These are phyloP conservation scores for Chamaetylas fuelleborni DNA, from an alignment of 2,113 vertebrate species.

Conservation along the genomic window DNA sequence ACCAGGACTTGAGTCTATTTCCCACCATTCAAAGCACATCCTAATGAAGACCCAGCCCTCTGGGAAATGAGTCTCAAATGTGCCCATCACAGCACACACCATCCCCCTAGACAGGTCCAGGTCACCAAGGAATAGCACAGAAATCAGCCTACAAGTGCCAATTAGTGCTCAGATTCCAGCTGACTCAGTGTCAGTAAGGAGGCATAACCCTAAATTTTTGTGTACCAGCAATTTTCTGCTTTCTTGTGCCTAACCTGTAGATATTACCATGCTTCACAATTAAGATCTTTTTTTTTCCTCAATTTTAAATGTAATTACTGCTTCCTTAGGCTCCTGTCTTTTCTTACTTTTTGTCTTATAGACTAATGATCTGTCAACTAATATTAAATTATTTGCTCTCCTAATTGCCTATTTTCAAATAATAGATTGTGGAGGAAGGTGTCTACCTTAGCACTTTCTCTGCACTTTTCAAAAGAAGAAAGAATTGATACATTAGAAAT, in stretches of 20 bases:
- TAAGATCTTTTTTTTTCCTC: not conserved
- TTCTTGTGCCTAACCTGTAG: not conserved
- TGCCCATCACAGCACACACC: not conserved
- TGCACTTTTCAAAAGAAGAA: not conserved
- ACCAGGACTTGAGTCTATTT: not conserved
- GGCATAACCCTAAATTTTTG: not conserved
- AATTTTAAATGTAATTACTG: not conserved
- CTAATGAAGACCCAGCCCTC: not conserved
- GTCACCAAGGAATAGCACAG: not conserved
- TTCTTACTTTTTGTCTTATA: conserved; percentile 17
- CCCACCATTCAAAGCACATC: not conserved
- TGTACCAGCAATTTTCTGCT: conserved; percentile 17
- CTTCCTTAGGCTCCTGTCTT: not conserved
- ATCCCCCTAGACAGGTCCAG: not conserved
- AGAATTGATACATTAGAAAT: not conserved
- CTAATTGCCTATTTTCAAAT: conserved; percentile 35
- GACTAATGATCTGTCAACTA: conserved; percentile 31
- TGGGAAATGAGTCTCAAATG: not conserved
- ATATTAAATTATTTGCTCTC: conserved; percentile 45
- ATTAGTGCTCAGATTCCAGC: conserved; percentile 16
- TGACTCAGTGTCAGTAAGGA: not conserved
- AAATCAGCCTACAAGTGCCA: not conserved
- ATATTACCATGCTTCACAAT: not conserved
- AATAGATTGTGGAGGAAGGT: not conserved
- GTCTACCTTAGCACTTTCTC: not conserved